These are phyloP conservation scores for Onychorhynchus coronatus DNA, from an alignment of 2,113 vertebrate genomes.

Conservation along the genomic window DNA sequence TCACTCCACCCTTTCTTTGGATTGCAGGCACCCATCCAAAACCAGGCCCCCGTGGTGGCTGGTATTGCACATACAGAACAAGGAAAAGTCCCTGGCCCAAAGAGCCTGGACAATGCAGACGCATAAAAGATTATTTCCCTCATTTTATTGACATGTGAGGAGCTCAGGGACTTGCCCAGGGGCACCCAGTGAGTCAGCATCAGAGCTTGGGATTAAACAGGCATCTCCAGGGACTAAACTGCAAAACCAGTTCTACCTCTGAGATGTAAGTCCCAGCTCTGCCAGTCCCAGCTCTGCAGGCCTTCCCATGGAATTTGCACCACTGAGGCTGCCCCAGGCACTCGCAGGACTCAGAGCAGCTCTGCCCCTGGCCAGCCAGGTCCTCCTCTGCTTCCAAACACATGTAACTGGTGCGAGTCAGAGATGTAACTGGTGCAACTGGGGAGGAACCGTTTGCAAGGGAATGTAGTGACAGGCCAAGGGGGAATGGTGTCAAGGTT, in stretches of 20 bases:
- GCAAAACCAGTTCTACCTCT: background rate
- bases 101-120: background rate
- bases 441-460: background rate
- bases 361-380: background rate
- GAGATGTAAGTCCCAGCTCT: background rate
- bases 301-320: background rate
- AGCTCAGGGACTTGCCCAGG: background rate
- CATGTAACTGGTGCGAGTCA: accelerated
- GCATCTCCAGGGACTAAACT: background rate
- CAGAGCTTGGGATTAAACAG: background rate
- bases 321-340: background rate
- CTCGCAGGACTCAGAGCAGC: background rate
- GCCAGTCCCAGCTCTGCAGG: too few species aligned
- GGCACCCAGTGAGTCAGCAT: background rate
- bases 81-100: background rate
- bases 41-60: background rate
- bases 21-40: background rate
- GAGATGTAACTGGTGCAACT: background rate
- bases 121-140: background rate
- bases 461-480: background rate
- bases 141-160: background rate
- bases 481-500: background rate
- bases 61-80: background rate
- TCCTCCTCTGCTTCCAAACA: background rate
- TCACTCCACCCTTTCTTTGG: background rate